Conservation (phyloP, 2,797 vertebrate species). For the Gouania willdenowi region DNA sequence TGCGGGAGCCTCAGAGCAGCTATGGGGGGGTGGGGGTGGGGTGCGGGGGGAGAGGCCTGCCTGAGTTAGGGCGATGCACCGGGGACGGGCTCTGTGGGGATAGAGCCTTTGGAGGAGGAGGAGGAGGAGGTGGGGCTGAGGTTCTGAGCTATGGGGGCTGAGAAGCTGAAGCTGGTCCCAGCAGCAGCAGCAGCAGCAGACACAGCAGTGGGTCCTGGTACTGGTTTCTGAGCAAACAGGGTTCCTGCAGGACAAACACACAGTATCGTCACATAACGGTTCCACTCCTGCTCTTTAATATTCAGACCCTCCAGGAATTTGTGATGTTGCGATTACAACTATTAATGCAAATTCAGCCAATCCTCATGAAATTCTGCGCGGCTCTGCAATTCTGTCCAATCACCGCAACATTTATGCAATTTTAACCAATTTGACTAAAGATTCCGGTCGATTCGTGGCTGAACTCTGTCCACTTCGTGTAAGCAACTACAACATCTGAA, state of each 20-base stretch:
- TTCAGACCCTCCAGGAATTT: too few species aligned
- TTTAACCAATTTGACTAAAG: too few species aligned
- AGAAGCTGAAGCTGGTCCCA: slow-evolving; percentile 72
- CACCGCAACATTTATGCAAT: too few species aligned
- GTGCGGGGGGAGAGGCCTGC: slow-evolving; percentile 19
- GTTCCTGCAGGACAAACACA: slow-evolving; percentile 73
- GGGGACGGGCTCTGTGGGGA: slow-evolving; percentile 85
- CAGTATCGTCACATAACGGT: neutral
- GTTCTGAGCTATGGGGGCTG: slow-evolving; percentile 67
- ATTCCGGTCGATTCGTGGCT: too few species aligned
- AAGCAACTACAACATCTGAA: too few species aligned
- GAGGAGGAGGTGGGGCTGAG: slow-evolving; percentile 82
- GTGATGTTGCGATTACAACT: too few species aligned
- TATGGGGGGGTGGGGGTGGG: slow-evolving; percentile 37
- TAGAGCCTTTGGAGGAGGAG: slow-evolving; percentile 87
- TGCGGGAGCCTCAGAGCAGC: slow-evolving; percentile 43
- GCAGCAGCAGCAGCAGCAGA: slow-evolving; percentile 41
- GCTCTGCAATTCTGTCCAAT: too few species aligned
- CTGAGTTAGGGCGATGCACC: slow-evolving; percentile 84
- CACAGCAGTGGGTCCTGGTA: slow-evolving; percentile 61
- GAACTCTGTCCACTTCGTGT: too few species aligned
- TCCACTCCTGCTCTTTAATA: too few species aligned
- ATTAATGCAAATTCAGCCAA: too few species aligned
- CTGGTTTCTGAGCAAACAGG: slow-evolving; percentile 92
- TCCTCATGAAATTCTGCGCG: too few species aligned